Evolutionary conservation across 2,797 vertebrate genomes (phyloP), one percentile per base, ranked within the genome.

Genomic region (Malurus leucopterus): DNA sequence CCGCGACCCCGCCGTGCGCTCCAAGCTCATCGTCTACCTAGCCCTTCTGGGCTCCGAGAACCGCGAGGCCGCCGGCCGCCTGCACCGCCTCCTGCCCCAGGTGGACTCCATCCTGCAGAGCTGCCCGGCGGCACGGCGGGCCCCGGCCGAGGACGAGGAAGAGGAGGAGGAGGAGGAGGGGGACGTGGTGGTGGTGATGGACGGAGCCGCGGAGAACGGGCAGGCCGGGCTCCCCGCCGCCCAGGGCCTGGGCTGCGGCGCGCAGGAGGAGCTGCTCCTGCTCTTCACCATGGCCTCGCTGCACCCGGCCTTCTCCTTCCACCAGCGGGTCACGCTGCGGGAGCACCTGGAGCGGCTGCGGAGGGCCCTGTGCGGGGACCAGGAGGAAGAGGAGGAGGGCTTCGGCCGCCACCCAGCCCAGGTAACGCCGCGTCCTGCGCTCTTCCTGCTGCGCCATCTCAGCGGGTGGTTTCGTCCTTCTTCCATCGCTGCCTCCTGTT

Each of bases 241-340:
- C n/a, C 86, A 91, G 49, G 94, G 93, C 84, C 95, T 97, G 72
- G 96, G 96, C 55, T 91, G 86, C 47, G 79, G 95, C 71, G 97
- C 96, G 40, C 97, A 98, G 92, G 98, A 99, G 94, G 98, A 99
- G 94, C 83, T 99, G 90, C 97, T 98, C 40, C 96, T 99, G 95
- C 98, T 99, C 17, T 98, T 98, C 72, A 99, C 98, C 68, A 99
- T 99, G 99, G 98, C 98, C 49, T 98, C 98, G 6, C 95, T 99
- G 38, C 99, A 99, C 96, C 98, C 99, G 40, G 98, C 99, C 36
- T 99, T 99, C 91, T 98, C 98, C 32, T 99, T 99, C 93, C 99
- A 99, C 95, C 99, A 99, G 89, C 97, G 98, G 78, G 98, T 98
- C 94, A 98, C 97, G 26, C 96, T 99, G 82, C 94, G 98, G 59